phyloP scores from a whole-genome alignment of 1,140 invertebrate genomes.

The Anastrepha obliqua region DNA sequence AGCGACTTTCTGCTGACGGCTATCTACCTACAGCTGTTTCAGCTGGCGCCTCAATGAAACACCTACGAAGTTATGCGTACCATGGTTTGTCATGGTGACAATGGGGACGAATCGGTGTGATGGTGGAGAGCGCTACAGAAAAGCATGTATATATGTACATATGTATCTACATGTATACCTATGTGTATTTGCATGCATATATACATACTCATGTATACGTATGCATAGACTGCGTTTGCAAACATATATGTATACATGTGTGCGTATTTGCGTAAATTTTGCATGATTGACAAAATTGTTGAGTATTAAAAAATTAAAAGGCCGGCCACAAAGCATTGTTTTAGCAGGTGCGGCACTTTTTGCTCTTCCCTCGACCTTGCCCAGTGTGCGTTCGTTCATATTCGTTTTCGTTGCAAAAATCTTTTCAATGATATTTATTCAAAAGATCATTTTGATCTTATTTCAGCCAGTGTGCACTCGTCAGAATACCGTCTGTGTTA shows the following conservation, averaged over 20 bases:
- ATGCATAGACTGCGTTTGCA: too few species aligned
- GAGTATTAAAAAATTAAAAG: not conserved
- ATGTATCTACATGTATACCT: not conserved
- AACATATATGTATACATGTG: not conserved
- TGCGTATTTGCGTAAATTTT: not conserved
- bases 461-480: not conserved
- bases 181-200: not conserved
- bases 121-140: constrained; percentile 3
- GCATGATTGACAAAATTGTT: constrained; percentile 22
- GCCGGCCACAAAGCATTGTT: not conserved
- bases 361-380: not conserved
- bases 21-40: constrained; percentile 42
- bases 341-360: constrained; percentile 1
- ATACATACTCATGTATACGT: not conserved
- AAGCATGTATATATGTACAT: not conserved
- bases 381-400: not conserved
- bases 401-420: not conserved
- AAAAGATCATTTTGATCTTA: constrained; percentile 26
- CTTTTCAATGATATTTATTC: constrained; percentile 1
- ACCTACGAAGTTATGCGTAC: constrained; percentile 29
- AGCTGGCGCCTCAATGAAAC: constrained; percentile 45
- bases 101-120: not conserved
- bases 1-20: constrained; percentile 28
- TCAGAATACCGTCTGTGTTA: not conserved
- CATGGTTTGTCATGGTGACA: not conserved